Evolutionary conservation across 2,113 vertebrate species (phyloP).

Genomic region (Nothoprocta perdicaria): DNA sequence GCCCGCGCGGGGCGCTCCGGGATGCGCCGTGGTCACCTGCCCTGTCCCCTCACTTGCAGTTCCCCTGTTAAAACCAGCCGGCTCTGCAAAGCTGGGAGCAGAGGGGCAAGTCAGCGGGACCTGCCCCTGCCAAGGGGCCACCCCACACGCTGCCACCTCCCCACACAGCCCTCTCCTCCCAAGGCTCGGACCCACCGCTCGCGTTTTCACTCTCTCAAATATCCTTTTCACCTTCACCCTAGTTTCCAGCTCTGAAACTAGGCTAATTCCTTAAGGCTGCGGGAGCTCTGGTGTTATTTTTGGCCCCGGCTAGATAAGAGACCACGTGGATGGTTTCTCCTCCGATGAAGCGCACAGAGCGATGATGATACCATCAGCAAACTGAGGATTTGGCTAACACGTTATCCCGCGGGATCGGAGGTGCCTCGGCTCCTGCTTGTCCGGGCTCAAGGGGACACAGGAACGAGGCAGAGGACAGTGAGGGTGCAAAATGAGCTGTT

Average conservation of each 20-base stretch:
- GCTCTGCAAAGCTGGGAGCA: neutral
- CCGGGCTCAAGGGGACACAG: neutral
- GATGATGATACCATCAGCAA: neutral
- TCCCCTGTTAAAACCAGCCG: rapidly evolving
- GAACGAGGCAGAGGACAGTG: neutral
- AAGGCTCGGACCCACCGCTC: neutral
- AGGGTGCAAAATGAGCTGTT: neutral
- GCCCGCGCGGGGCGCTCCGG: no score
- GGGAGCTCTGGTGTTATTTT: slow-evolving; percentile 31
- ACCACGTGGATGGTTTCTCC: neutral
- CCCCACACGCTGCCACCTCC: neutral
- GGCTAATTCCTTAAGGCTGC: slow-evolving; percentile 9
- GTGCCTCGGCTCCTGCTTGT: neutral
- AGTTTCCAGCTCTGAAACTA: neutral
- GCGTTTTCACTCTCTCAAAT: neutral
- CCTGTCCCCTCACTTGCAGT: neutral
- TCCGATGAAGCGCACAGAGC: neutral
- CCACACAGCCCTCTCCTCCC: neutral
- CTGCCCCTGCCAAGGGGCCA: neutral
- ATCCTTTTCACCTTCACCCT: slow-evolving; percentile 26
- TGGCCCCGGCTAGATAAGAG: slow-evolving; percentile 36
- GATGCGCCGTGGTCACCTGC: neutral
- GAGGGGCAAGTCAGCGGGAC: neutral
- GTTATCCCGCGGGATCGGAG: neutral
- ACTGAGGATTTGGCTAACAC: neutral